Evolutionary conservation across 1,140 invertebrate genomes (phyloP).

Genomic region (Antheraea mylitta): DNA sequence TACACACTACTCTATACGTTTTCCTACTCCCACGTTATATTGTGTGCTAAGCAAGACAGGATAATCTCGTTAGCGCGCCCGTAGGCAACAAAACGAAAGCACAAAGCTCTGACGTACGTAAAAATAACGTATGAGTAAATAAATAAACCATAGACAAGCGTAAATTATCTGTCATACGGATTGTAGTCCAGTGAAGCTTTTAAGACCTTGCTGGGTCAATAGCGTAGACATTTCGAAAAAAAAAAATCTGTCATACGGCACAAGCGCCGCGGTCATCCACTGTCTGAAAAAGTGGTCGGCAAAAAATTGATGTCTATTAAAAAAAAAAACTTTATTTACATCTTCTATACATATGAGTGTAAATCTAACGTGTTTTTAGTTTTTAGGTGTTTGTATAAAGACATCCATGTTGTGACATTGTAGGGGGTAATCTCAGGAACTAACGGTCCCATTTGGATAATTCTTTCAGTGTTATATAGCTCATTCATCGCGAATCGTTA

Average conservation of each 20-base stretch:
- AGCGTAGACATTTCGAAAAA: no score
- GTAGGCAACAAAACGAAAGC: conserved; percentile 19
- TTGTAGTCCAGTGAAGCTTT: no score
- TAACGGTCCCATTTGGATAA: no score
- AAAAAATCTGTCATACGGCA: neutral
- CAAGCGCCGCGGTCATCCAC: neutral
- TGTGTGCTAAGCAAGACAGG: conserved; percentile 25
- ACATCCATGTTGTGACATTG: no score
- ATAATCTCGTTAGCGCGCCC: conserved; percentile 29
- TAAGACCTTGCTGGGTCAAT: no score
- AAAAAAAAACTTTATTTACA: neutral
- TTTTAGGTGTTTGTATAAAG: no score
- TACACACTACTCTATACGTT: conserved; percentile 2
- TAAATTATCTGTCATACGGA: conserved; percentile 1
- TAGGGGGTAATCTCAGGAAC: no score
- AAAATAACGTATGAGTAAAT: conserved; percentile 7
- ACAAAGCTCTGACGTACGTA: neutral
- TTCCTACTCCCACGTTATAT: conserved; percentile 3
- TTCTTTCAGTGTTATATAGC: no score
- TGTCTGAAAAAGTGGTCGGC: neutral
- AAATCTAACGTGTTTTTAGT: no score
- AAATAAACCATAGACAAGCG: neutral
- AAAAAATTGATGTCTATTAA: neutral
- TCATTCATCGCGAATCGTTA: no score
- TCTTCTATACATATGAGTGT: no score